Evolutionary conservation across 2,797 vertebrate genomes (phyloP), one percentile per base, ranked within the genome.

Genomic region (Dicrostonyx torquatus): DNA sequence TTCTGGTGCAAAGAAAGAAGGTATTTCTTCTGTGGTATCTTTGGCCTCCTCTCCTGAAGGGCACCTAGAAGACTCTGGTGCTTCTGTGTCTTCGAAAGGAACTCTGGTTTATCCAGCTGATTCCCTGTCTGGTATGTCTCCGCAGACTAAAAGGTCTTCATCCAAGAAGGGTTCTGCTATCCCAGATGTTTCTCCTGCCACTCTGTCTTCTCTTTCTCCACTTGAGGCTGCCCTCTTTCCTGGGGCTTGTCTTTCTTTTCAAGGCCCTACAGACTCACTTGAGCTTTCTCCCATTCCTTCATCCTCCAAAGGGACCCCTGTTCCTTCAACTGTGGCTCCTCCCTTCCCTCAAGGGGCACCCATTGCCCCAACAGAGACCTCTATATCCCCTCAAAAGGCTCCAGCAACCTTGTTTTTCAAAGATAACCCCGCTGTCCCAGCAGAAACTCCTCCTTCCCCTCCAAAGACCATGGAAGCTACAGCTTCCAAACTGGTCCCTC

Each of bases 1-100:
- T 79, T 40, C 58, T 10, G 10, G 15, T 72, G n/a, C 83, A 94
- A 72, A 93, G 76, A 87, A 75, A 79, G 55, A 64, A 87, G 62
- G 37, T 73, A 26, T 88, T 94, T 97, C 87, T 86, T 70, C 34
- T 14, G 34, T 86, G 80, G 78, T 37, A 50, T 40, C 89, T 94
- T 48, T 78, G n/a, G 14, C 64, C 83, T 88, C 86, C 26, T 53
- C 75, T 95, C 53, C 24, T 96, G 77, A 92, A 82, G 75, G 76
- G 7, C 50, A 2, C 66, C 58, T 77, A 55, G 0, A 40, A 92
- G 86, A 55, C 24, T 66, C 29, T 10, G 58, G 6, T 91, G 62
- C 50, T 91, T 92, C 88, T 91, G 14, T 60, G 60, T 89, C 87
- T 92, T 92, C 70, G 8, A 87, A 95, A 93, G 92, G 70, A 93